phyloP scores from a whole-genome alignment of 1,140 invertebrate genomes.

The Pseudomyrmex gracilis region DNA sequence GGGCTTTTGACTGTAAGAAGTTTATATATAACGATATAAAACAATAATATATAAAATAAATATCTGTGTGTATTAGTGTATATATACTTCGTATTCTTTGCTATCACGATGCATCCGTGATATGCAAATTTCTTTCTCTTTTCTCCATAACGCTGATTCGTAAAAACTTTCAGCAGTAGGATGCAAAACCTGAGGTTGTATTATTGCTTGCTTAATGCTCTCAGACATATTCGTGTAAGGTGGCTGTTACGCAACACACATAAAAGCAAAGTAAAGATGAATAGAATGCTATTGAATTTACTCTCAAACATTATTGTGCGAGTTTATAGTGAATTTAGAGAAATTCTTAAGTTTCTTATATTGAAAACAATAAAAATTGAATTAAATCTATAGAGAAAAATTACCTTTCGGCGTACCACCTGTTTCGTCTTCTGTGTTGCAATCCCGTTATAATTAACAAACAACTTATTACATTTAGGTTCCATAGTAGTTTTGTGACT shows the following conservation, averaged over 20 bases:
- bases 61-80: neutral
- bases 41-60: conserved; percentile 8
- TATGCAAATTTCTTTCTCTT: conserved; percentile 77
- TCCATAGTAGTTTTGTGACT: conserved; percentile 77
- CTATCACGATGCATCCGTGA: conserved; percentile 72
- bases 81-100: neutral
- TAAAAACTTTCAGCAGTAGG: conserved; percentile 72
- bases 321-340: neutral
- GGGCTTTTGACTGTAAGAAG: neutral
- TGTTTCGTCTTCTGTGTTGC: conserved; percentile 51
- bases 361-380: neutral
- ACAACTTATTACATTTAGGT: conserved; percentile 71
- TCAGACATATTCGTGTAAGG: conserved; percentile 65
- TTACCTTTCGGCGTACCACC: conserved; percentile 62
- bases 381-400: neutral
- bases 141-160: conserved; percentile 77
- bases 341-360: neutral
- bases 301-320: neutral
- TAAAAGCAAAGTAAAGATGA: neutral
- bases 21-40: conserved; percentile 4
- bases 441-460: conserved; percentile 54
- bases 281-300: neutral
- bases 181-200: conserved; percentile 73
- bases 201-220: conserved; percentile 68
- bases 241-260: conserved; percentile 30